phyloP scores from a whole-genome alignment of 2,797 vertebrate species.

The Coregonus suidteri region DNA sequence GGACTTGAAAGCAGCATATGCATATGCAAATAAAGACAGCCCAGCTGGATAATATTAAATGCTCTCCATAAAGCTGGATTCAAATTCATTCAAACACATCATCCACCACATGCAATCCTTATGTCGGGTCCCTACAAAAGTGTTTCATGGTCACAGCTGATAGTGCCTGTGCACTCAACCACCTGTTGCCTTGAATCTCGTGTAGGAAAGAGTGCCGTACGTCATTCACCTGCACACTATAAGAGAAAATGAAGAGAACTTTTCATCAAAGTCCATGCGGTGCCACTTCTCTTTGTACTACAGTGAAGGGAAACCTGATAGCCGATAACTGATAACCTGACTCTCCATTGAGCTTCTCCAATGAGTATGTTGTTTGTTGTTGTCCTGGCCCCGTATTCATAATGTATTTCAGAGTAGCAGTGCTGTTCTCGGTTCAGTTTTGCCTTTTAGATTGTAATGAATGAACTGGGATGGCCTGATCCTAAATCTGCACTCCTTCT shows the following conservation, averaged over 20 bases:
- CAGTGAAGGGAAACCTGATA: no score
- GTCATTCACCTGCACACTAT: conserved; percentile 13
- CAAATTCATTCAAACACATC: background rate
- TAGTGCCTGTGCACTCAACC: conserved; percentile 11
- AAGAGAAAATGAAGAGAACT: conserved; percentile 4
- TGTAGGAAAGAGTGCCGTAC: background rate
- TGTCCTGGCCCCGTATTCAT: no score
- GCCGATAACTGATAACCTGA: no score
- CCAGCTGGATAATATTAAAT: conserved; percentile 8
- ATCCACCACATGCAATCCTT: conserved; percentile 26
- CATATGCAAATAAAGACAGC: background rate
- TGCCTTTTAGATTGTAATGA: no score
- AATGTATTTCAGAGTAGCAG: no score
- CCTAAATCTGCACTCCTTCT: no score
- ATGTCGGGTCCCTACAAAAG: conserved; percentile 7
- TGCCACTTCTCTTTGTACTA: background rate
- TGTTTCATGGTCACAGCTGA: conserved; percentile 25
- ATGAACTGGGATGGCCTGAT: no score
- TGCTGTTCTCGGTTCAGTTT: no score
- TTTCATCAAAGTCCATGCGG: background rate
- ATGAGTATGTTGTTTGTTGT: no score
- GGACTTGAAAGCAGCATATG: background rate
- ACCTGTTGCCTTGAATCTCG: conserved; percentile 23
- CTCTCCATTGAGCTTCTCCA: no score
- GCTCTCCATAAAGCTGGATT: conserved; percentile 1